Conservation (phyloP, 1,140 invertebrate genomes). For the Chionoecetes opilio region DNA sequence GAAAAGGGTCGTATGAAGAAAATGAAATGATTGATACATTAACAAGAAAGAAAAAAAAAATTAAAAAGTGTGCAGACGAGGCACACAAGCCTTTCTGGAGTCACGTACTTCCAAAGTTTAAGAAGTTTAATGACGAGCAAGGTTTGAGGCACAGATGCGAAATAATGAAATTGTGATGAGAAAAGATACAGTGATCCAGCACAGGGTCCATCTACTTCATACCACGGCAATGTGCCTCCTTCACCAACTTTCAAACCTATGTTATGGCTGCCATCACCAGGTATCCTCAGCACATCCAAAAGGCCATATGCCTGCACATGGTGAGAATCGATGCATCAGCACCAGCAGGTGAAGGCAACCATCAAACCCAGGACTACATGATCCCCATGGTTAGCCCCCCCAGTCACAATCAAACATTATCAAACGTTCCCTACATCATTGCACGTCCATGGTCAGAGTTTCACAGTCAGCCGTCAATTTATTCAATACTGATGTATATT, state of each 20-base stretch:
- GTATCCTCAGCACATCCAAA: not conserved
- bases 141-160: conserved; percentile 44
- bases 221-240: not conserved
- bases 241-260: not conserved
- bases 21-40: conserved; percentile 39
- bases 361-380: not conserved
- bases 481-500: not conserved
- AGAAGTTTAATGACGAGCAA: conserved; percentile 52
- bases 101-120: conserved; percentile 47
- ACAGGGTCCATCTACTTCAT: not conserved
- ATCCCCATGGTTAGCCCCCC: conserved; percentile 33
- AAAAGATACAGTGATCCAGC: not conserved
- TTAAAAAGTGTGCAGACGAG: not conserved
- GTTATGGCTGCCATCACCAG: not conserved
- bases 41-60: not conserved
- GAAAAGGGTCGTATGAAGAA: conserved; percentile 22
- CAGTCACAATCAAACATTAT: conserved; percentile 37
- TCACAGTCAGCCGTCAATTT: not conserved
- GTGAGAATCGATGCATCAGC: too few relatives aligned
- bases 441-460: not conserved
- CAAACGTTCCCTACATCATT: not conserved
- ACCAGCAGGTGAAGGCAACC: not conserved
- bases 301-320: not conserved
- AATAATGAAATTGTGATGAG: conserved; percentile 21
- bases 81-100: not conserved